These are phyloP conservation scores for Mandrillus leucophaeus DNA, from an alignment of 2,113 vertebrate species.

Conservation along the genomic window DNA sequence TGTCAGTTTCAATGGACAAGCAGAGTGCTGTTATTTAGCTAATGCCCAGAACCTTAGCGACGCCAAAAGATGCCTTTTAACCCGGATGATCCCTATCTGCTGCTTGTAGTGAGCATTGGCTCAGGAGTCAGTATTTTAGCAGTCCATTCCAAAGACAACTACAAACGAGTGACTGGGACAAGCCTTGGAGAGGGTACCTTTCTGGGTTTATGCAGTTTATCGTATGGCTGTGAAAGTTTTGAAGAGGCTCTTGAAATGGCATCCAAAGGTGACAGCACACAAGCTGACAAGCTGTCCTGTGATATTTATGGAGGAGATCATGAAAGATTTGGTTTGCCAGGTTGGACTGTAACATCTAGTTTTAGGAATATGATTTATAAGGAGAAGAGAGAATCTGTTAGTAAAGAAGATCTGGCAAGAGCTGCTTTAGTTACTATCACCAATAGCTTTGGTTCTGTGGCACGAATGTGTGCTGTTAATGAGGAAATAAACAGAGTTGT, in stretches of 20 bases:
- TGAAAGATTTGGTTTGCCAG: conserved; percentile 88
- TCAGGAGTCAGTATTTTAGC: conserved; percentile 91
- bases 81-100: conserved; percentile 87
- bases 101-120: conserved; percentile 89
- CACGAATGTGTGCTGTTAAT: conserved; percentile 89
- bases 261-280: conserved; percentile 89
- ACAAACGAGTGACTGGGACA: conserved; percentile 89
- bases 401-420: conserved; percentile 90
- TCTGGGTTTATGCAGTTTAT: conserved; percentile 88
- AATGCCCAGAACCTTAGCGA: conserved; percentile 89
- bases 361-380: conserved; percentile 92
- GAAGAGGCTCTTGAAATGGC: conserved; percentile 91
- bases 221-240: conserved; percentile 90
- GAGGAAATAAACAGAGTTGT: conserved; percentile 92
- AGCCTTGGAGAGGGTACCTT: conserved; percentile 90
- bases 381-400: conserved; percentile 88
- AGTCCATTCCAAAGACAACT: conserved; percentile 90
- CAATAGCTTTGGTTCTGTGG: conserved; percentile 89
- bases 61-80: conserved; percentile 92
- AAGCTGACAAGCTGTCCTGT: conserved; percentile 87
- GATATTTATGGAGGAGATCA: conserved; percentile 90
- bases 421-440: conserved; percentile 89
- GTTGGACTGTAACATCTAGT: conserved; percentile 89
- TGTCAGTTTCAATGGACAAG: conserved; percentile 90
- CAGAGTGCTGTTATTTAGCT: conserved; percentile 91